Percentiles rank a stretch among this genome's conserved stretches.
Evolutionary conservation across 2,113 vertebrate genomes (phyloP).

Genomic region (Scortum barcoo): DNA sequence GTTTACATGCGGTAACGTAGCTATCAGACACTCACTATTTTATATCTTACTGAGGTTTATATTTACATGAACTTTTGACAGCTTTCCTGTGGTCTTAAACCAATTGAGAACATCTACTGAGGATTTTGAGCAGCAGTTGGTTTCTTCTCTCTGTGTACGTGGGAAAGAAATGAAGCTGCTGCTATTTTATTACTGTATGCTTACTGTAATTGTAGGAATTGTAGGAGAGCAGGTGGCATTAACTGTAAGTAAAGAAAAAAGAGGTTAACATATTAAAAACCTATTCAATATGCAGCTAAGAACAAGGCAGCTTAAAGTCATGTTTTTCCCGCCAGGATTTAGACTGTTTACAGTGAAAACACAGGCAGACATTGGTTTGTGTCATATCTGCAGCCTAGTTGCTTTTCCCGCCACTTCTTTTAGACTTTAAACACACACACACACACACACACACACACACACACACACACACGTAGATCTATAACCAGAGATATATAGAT

Average conservation of each 20-base stretch:
- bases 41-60: constrained; percentile 8
- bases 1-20: constrained; percentile 18
- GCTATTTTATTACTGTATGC: not conserved
- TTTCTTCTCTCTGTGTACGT: not conserved
- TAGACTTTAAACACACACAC: not conserved
- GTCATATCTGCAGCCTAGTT: not conserved
- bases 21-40: not conserved
- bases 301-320: not conserved
- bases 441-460: no score
- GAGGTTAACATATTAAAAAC: no score
- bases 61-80: not conserved
- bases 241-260: not conserved
- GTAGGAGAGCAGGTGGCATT: not conserved
- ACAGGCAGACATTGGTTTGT: not conserved
- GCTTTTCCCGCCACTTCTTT: not conserved
- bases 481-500: not conserved
- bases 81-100: not conserved
- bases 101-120: not conserved
- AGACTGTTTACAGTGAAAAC: not conserved
- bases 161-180: not conserved
- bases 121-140: not conserved
- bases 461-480: not conserved
- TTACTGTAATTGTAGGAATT: not conserved
- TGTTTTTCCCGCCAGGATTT: not conserved
- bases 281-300: not conserved